These are phyloP conservation scores for Quiscalus mexicanus DNA, from an alignment of 2,113 vertebrate genomes.

Conservation along the genomic window DNA sequence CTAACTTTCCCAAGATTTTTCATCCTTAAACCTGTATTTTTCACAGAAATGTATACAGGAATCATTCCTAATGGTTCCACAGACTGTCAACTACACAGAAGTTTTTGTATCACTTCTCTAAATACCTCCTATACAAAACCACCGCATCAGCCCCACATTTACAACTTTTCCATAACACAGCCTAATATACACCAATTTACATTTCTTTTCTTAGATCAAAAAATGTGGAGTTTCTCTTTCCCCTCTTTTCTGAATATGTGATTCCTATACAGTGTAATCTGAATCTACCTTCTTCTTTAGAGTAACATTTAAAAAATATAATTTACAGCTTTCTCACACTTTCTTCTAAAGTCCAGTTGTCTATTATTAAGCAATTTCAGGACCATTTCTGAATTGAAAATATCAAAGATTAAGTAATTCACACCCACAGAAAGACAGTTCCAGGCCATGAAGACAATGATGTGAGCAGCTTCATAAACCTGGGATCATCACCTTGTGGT, in stretches of 20 bases:
- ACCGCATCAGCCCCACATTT: not conserved
- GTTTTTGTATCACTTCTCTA: not conserved
- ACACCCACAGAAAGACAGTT: not conserved
- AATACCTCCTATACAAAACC: not conserved
- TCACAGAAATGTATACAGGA: not conserved
- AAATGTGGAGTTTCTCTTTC: not conserved
- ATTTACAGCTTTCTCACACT: not conserved
- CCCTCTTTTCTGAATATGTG: not conserved
- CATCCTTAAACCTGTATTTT: not conserved
- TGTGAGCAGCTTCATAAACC: not conserved
- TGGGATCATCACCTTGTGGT: not conserved
- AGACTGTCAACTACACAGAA: not conserved
- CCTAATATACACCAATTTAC: not conserved
- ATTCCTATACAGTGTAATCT: not conserved
- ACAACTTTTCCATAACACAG: not conserved
- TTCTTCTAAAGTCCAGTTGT: not conserved
- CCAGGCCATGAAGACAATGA: not conserved
- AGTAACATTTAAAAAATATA: not conserved
- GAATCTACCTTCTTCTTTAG: not conserved
- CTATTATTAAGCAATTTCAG: not conserved
- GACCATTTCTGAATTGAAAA: not conserved
- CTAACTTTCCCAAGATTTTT: not conserved
- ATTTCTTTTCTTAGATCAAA: not conserved
- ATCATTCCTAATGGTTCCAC: not conserved
- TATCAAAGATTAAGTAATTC: not conserved